A percentile compares a stretch with the other conserved stretches of the same genome.
These are phyloP conservation scores for Erinaceus europaeus DNA, from an alignment of 2,113 vertebrate species.

Conservation along the genomic window DNA sequence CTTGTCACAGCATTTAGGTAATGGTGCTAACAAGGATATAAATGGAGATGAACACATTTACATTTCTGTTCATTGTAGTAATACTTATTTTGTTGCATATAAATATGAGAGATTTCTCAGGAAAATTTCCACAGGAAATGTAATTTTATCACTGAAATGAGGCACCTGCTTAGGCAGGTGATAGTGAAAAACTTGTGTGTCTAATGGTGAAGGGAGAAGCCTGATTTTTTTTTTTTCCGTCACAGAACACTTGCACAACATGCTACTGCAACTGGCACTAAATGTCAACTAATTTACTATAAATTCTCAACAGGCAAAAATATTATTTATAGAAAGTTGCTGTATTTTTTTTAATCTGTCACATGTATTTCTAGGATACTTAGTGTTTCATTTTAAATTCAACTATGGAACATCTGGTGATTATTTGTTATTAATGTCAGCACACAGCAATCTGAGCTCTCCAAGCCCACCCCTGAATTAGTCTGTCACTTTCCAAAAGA, in stretches of 20 bases:
- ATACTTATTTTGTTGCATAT: slow-evolving; percentile 1
- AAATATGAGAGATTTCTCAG: slow-evolving; percentile 11
- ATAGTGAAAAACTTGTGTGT: background rate
- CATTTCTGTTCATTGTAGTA: background rate
- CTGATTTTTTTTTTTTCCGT: background rate
- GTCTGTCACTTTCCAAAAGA: slow-evolving; percentile 7
- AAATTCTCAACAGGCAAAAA: slow-evolving; percentile 15
- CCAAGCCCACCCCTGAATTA: background rate
- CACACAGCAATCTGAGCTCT: slow-evolving; percentile 21
- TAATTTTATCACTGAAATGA: background rate
- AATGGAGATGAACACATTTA: background rate
- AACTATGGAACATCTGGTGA: background rate
- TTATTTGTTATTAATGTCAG: background rate
- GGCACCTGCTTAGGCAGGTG: background rate
- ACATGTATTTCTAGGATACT: slow-evolving; percentile 23
- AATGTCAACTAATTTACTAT: background rate
- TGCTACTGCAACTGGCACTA: background rate
- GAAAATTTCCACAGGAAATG: slow-evolving; percentile 35
- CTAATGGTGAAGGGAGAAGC: background rate
- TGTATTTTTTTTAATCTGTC: slow-evolving; percentile 15
- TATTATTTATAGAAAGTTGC: background rate
- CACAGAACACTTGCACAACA: background rate
- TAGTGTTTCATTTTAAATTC: slow-evolving; percentile 14
- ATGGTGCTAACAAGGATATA: background rate
- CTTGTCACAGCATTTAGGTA: background rate